These are phyloP conservation scores for Acanthis flammea DNA, from an alignment of 2,797 vertebrate species.

Conservation along the genomic window DNA sequence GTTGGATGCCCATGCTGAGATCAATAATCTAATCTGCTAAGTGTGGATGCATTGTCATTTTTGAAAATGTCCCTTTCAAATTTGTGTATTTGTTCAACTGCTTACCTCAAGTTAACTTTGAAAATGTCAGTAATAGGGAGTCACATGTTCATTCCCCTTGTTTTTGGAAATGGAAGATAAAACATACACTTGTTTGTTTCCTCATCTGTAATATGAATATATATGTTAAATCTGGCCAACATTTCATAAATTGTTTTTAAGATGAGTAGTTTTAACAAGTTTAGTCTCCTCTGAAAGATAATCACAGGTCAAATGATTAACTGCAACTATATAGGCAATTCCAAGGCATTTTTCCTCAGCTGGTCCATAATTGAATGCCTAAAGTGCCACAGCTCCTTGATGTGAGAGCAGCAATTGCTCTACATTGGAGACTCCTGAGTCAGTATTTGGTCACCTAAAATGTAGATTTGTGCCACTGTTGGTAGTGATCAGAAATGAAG, in stretches of 20 bases:
- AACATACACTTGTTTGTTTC: background rate
- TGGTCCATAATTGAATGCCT: background rate
- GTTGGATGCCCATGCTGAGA: background rate
- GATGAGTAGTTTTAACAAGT: background rate
- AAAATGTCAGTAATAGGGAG: background rate
- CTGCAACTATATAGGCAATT: background rate
- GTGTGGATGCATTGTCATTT: fast-evolving
- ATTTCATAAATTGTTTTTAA: background rate
- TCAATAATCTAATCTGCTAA: background rate
- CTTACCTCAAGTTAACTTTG: background rate
- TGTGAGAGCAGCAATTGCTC: background rate
- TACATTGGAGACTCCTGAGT: background rate
- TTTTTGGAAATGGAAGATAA: background rate
- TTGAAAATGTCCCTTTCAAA: background rate
- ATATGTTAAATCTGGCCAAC: background rate
- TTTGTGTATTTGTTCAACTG: background rate
- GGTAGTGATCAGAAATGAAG: background rate
- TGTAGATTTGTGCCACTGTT: fast-evolving
- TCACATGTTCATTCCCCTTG: background rate
- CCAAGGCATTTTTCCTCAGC: background rate
- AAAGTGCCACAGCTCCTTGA: background rate
- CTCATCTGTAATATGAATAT: background rate
- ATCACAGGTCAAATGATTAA: background rate
- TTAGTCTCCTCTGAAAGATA: background rate
- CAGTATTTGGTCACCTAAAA: background rate